Base-by-base conservation (phyloP, 2,888 invertebrate genomes). In the Euplexia lucipara region DNA sequence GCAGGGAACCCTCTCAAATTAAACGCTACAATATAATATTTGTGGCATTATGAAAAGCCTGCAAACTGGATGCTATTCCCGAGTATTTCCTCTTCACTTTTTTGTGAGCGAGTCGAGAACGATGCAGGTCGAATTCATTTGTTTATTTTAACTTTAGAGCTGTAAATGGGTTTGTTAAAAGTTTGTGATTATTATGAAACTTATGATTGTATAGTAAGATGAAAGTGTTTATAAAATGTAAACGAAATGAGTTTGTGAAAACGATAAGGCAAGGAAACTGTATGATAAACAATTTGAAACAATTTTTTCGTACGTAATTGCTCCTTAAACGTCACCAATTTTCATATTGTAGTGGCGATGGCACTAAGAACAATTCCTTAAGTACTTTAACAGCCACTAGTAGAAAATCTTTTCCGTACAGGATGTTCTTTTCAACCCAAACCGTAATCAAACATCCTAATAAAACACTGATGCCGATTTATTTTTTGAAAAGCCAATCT, bases 1-100 rank as follows among this genome's bases (percentile, higher is more conserved):
- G 80, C 83, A 75, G 81, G 59, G 83, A 80, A 72, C 86, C 86
- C 86, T 86, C 86, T 87, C 84, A 90, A 91, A 91, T 91, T 91
- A 90, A 90, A 91, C 81, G 84, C 85, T 83, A 86, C 82, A 78
- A 79, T 81, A 86, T 87, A 84, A 85, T 88, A 86, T 87, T 86
- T 85, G 84, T 78, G 78, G 82, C 75, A 72, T 68, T 72, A 75
- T 72, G 77, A 83, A 84, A 78, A 81, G 71, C 78, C 79, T 79
- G 70, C 71, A 70, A 62, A 75, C 70, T 73, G 74, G 71, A 73
- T 68, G 77, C 59, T 76, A 62, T 67, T 72, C 66, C 49, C 48
- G 62, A 68, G 75, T 65, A 70, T 74, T 73, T 56, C 56, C 65
- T 53, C 47, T 56, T 32, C 39, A 62, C 20, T 69, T 74, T 78